These are phyloP conservation scores for Cataglyphis altisquamis DNA, from an alignment of 2,888 invertebrate genomes.

Conservation along the genomic window DNA sequence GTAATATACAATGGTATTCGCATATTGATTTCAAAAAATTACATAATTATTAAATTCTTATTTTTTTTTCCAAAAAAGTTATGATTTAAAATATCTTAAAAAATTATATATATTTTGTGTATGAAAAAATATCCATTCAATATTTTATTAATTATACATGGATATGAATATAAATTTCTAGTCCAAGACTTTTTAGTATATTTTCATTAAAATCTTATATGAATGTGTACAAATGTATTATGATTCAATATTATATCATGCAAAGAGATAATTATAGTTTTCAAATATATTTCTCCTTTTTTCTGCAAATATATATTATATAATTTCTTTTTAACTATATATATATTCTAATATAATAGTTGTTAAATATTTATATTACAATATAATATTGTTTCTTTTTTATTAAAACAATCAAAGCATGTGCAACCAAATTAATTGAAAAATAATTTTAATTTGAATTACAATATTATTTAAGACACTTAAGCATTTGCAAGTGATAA, in stretches of 20 bases:
- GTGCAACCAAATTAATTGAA: not conserved
- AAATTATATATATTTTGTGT: conserved; percentile 2
- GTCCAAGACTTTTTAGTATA: not conserved
- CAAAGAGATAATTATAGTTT: conserved; percentile 6
- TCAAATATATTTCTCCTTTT: not conserved
- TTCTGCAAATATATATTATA: not conserved
- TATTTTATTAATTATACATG: conserved; percentile 39
- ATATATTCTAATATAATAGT: not conserved
- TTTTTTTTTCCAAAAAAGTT: not conserved
- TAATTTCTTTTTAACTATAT: not conserved
- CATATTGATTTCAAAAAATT: not conserved
- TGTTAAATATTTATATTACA: not conserved
- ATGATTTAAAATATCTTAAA: not conserved
- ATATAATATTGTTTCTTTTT: not conserved
- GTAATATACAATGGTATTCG: not conserved
- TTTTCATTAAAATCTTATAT: not conserved
- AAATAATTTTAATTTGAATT: conserved; percentile 13
- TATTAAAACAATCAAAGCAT: not conserved
- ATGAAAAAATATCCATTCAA: not conserved
- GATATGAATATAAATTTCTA: conserved; percentile 6
- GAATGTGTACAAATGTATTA: not conserved
- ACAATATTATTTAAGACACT: conserved; percentile 16
- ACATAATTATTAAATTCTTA: not conserved
- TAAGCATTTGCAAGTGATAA: conserved; percentile 14
- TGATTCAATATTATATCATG: not conserved